Evolutionary conservation across 2,888 invertebrate genomes (phyloP).

Genomic region (Slavum lentiscoides): DNA sequence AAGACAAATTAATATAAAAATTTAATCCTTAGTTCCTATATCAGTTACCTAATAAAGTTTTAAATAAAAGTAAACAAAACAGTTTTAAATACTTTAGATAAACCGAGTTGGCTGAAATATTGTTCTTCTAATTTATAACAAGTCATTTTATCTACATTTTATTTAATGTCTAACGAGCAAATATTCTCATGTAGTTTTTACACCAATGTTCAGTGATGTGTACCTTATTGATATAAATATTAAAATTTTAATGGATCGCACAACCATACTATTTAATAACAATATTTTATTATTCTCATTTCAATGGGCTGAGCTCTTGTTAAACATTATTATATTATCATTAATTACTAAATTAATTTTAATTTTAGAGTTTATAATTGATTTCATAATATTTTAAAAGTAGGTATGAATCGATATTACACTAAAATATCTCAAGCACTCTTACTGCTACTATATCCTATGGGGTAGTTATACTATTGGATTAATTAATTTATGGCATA

Average conservation of each 20-base stretch:
- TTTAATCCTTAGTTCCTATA: not conserved
- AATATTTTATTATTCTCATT: not conserved
- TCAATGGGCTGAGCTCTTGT: not conserved
- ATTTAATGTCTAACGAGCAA: not conserved
- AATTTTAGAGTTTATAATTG: not conserved
- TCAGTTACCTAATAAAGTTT: not conserved
- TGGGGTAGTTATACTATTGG: not conserved
- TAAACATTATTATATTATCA: not conserved
- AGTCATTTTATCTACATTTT: not conserved
- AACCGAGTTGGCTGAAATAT: not conserved
- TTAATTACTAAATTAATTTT: not conserved
- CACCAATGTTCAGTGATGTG: not conserved
- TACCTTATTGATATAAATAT: not conserved
- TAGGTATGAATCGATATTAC: not conserved
- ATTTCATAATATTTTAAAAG: not conserved
- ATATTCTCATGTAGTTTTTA: not conserved
- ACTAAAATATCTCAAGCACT: not conserved
- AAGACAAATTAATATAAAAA: not conserved
- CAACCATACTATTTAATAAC: not conserved
- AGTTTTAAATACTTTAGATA: not conserved
- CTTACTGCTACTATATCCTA: not conserved
- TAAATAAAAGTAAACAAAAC: not conserved
- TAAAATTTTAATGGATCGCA: slow-evolving; percentile 15
- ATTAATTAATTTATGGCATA: not conserved
- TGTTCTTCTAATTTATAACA: not conserved